phyloP scores from a whole-genome alignment of 1,140 invertebrate species.

The Luehdorfia chinensis region DNA sequence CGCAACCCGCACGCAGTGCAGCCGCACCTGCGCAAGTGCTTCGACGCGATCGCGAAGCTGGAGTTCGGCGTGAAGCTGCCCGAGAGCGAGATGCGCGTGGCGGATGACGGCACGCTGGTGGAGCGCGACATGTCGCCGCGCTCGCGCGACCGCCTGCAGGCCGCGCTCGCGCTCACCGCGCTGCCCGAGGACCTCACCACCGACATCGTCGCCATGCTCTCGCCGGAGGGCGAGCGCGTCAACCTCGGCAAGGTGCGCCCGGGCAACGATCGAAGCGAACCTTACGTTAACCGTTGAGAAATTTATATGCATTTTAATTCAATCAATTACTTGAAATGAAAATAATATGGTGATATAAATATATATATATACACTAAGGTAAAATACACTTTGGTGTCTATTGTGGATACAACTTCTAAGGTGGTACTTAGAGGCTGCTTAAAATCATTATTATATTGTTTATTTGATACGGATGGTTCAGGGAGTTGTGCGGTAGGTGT shows the following conservation, averaged over 20 bases:
- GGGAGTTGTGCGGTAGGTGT: no score
- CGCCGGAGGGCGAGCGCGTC: constrained; percentile 90
- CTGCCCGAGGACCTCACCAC: constrained; percentile 79
- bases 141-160: constrained; percentile 56
- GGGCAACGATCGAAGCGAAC: no score
- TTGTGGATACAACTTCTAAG: no score
- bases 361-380: no score
- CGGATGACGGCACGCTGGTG: constrained; percentile 54
- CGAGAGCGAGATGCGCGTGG: constrained; percentile 74
- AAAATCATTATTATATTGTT: no score
- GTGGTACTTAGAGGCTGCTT: no score
- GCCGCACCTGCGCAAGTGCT: constrained; percentile 92
- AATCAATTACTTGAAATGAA: no score
- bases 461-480: no score
- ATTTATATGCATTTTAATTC: no score
- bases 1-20: constrained; percentile 92
- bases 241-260: constrained; percentile 81
- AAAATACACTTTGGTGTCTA: no score
- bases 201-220: constrained; percentile 91
- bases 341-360: no score
- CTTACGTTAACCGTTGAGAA: no score
- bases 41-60: constrained; percentile 88
- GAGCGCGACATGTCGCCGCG: constrained; percentile 61
- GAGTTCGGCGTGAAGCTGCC: constrained; percentile 82
- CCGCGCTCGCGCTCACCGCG: constrained; percentile 54